phyloP scores from a whole-genome alignment of 2,113 vertebrate genomes.

The Equus quagga region DNA sequence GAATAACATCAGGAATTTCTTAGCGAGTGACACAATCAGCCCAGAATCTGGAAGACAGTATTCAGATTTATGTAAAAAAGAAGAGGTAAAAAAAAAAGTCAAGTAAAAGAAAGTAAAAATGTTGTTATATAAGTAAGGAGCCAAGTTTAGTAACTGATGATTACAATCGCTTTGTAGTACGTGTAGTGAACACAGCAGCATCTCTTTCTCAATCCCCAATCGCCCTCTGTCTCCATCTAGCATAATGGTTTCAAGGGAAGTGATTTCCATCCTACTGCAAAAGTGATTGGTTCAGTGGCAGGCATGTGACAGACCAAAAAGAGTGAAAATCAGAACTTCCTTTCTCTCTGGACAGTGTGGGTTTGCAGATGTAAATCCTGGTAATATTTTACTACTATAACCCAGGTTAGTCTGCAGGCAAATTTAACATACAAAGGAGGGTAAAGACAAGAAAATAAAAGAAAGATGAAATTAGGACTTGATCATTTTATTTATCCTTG shows the following conservation, averaged over 20 bases:
- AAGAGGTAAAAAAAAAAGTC: background rate
- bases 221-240: background rate
- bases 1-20: background rate
- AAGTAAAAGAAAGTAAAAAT: background rate
- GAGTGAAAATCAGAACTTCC: background rate
- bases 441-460: background rate
- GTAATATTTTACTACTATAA: background rate
- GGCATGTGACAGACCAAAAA: background rate
- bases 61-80: background rate
- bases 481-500: background rate
- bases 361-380: background rate
- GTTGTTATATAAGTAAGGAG: background rate
- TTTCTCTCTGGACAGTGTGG: background rate
- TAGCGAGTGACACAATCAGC: background rate
- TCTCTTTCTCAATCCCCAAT: background rate
- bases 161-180: background rate
- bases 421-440: background rate
- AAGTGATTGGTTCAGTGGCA: background rate
- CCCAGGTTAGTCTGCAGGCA: background rate
- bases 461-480: background rate
- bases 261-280: background rate
- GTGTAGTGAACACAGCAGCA: background rate
- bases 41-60: background rate
- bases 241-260: background rate
- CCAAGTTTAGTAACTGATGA: background rate